These are phyloP conservation scores for Trachymyrmex cornetzi DNA, from an alignment of 1,140 invertebrate species.

Conservation along the genomic window DNA sequence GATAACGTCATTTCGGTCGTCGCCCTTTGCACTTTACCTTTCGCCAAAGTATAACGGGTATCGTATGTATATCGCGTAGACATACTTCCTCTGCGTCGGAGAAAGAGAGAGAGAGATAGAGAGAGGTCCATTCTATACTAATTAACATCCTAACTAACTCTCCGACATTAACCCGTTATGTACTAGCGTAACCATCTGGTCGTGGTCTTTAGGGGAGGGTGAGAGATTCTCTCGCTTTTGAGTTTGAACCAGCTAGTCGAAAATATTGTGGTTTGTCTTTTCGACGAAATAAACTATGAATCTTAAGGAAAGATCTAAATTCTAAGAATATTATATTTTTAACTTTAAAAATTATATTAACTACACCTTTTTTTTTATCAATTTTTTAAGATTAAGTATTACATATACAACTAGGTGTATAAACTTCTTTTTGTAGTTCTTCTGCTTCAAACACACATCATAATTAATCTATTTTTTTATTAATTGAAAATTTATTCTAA, in stretches of 20 bases:
- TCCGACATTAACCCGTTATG: conserved; percentile 51
- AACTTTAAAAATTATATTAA: neutral
- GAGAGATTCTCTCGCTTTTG: conserved; percentile 24
- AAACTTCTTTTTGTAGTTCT: neutral
- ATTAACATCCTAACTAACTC: conserved; percentile 58
- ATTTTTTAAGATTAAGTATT: neutral
- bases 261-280: conserved; percentile 5
- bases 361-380: neutral
- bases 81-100: neutral
- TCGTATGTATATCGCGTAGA: neutral
- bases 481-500: neutral
- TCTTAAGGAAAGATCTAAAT: neutral
- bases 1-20: conserved; percentile 43
- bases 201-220: conserved; percentile 15
- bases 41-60: conserved; percentile 37
- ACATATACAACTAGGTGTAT: too few species aligned
- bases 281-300: conserved; percentile 2
- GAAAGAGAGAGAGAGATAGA: neutral
- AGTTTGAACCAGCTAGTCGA: conserved; percentile 19
- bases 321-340: conserved; percentile 7
- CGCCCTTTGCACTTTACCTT: conserved; percentile 26
- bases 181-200: conserved; percentile 51
- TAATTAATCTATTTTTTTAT: conserved; percentile 7
- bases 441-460: neutral
- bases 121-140: conserved; percentile 57